Evolutionary conservation across 2,888 invertebrate genomes (phyloP), one percentile per base, ranked within the genome.

Genomic region (Acleris literana): DNA sequence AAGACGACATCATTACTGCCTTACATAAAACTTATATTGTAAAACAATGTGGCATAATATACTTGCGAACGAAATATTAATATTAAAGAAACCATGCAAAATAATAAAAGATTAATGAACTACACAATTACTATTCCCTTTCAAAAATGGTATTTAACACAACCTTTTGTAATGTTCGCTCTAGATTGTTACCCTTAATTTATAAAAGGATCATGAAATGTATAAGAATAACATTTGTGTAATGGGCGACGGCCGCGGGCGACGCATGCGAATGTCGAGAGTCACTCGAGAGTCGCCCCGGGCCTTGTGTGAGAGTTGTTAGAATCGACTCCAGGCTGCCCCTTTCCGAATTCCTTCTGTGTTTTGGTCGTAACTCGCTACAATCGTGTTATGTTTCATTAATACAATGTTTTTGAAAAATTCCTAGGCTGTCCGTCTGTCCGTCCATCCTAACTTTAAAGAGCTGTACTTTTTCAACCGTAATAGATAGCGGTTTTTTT

Each of bases 211-310:
- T 61, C 63, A 59, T 49, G 67, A 65, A 67, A 70, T 70, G 63
- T 73, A 68, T 66, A 70, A 70, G 72, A 73, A 71, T 72, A 70
- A 78, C 73, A 75, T 76, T 74, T 74, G 72, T 76, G 76, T 77
- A 75, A 76, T 71, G 76, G 74, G 73, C 73, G 69, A 71, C 39
- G 64, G 76, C 78, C 73, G 53, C 60, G 71, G 76, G 80, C 75
- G 65, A 57, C 70, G 72, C 74, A 66, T 74, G 68, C 72, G 73
- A 74, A 76, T 74, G 72, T 68, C 68, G 73, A 76, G 75, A 79
- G 77, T 76, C 79, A 79, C 79, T 80, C 77, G 73, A 76, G 72
- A 69, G 70, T 55, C 65, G 73, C 76, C 75, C 63, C 59, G 46
- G 74, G 80, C 72, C 59, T 33, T 18, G 18, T 20, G 17, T 11